phyloP scores from a whole-genome alignment of 2,888 invertebrate species.

The Napeogenes inachia region DNA sequence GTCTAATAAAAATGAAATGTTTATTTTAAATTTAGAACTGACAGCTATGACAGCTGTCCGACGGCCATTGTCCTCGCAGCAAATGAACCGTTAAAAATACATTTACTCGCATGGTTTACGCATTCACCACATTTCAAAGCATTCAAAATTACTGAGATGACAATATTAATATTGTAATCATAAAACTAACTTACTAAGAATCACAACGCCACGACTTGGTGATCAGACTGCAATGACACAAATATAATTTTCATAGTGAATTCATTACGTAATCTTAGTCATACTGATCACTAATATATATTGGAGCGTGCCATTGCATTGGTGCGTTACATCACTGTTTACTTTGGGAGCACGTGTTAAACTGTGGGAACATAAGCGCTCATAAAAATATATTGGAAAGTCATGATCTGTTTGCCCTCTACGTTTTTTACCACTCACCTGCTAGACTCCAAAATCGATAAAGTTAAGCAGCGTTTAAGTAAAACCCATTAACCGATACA shows the following conservation, averaged over 20 bases:
- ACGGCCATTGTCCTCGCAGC: slow-evolving; percentile 57
- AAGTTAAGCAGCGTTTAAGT: slow-evolving; percentile 48
- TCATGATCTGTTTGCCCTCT: slow-evolving; percentile 42
- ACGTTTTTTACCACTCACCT: slow-evolving; percentile 38
- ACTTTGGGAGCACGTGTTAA: slow-evolving; percentile 61
- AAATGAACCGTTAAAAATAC: slow-evolving; percentile 70
- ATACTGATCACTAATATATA: slow-evolving; percentile 24
- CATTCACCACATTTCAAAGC: slow-evolving; percentile 43
- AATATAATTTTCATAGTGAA: too few species aligned
- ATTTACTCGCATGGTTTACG: slow-evolving; percentile 55
- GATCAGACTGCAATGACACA: too few species aligned
- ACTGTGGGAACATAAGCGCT: slow-evolving; percentile 40
- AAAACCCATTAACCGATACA: slow-evolving; percentile 57
- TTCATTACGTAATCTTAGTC: neutral
- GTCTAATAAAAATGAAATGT: slow-evolving; percentile 58
- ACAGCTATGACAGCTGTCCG: slow-evolving; percentile 69
- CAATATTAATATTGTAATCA: too few species aligned
- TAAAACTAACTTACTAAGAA: too few species aligned
- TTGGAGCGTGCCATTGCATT: slow-evolving; percentile 50
- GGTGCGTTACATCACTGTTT: slow-evolving; percentile 43
- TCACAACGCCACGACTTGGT: too few species aligned
- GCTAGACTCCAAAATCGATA: slow-evolving; percentile 49
- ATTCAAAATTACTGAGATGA: slow-evolving; percentile 26
- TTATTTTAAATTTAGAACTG: slow-evolving; percentile 72
- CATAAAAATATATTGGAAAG: slow-evolving; percentile 40